Base-by-base conservation (phyloP, 2,888 invertebrate genomes). In the Noctua fimbriata region DNA sequence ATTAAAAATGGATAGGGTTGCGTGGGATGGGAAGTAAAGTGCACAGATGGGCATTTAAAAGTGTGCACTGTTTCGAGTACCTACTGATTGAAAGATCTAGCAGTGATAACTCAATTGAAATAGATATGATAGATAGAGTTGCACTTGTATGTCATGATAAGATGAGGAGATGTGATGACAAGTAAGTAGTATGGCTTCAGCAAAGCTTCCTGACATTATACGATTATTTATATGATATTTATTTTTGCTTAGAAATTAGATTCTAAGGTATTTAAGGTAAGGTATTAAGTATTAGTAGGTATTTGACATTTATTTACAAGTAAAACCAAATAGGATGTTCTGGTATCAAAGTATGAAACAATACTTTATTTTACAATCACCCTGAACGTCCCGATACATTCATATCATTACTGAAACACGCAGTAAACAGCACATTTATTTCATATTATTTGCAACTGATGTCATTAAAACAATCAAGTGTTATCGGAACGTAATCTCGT, bases 401-500 rank as follows among this genome's bases (percentile, higher is more conserved):
- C 14, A 69, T 65, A 79, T 72, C 21, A 76, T 80, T 52, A 60
- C 65, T 66, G 76, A 65, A 66, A 73, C 52, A 66, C 14, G 7
- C 55, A 49, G 65, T 82, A 82, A 79, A 74, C 49, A 77, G 28
- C 74, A 52, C 74, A 55, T 70, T 77, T 69, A 78, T 82, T 79
- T 74, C 60, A 75, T 67, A 79, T 80, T 84, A 83, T 83, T 79
- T 78, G 58, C 78, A 76, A 76, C 65, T 73, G 84, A 81, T 69
- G 28, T 79, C 84, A 73, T 83, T 85, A 85, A 88, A 83, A 87
- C 82, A 88, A 87, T 86, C 60, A 73, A 36, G 73, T 79, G 60
- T 72, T 85, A 88, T 88, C 83, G 83, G 69, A 76, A 82, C 76
- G 76, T 87, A 87, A 88, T 89, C 85, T 87, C 81, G 81, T 83